These are phyloP conservation scores for Coranthus polyacanthus DNA, from an alignment of 2,797 vertebrate genomes.

Conservation along the genomic window DNA sequence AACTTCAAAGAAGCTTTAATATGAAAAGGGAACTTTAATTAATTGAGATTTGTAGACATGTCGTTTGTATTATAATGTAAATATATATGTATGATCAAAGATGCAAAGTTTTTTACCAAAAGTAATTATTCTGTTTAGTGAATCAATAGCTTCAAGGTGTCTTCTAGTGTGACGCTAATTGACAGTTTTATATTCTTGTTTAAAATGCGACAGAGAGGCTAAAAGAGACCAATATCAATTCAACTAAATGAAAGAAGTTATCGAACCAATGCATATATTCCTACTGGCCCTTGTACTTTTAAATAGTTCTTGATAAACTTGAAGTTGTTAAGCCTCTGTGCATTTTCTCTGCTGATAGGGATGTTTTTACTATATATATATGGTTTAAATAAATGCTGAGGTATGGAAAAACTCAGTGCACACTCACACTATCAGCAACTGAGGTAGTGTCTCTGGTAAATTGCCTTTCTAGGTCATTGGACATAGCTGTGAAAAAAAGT, in stretches of 20 bases:
- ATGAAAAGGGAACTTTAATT: too few species aligned
- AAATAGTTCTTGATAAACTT: conserved; percentile 48
- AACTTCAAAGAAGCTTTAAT: too few species aligned
- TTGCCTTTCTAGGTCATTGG: conserved; percentile 58
- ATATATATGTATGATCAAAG: neutral
- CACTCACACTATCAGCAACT: conserved; percentile 44
- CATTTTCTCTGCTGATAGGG: conserved; percentile 42
- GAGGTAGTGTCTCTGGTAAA: conserved; percentile 41
- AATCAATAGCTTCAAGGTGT: conserved; percentile 5
- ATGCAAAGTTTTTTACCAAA: neutral
- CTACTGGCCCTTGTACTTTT: conserved; percentile 25
- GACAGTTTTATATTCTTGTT: neutral
- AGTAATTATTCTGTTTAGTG: neutral
- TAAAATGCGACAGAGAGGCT: conserved; percentile 9
- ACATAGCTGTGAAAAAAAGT: neutral
- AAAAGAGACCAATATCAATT: conserved; percentile 48
- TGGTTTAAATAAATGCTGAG: conserved; percentile 57
- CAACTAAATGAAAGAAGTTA: conserved; percentile 33
- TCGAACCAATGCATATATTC: conserved; percentile 19
- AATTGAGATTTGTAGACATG: too few species aligned
- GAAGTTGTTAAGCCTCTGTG: conserved; percentile 43
- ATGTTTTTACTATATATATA: conserved; percentile 24
- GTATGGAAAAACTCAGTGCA: conserved; percentile 27
- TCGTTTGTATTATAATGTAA: too few species aligned
- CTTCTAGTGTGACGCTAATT: neutral